phyloP scores from a whole-genome alignment of 2,797 vertebrate species.

The Tangara arthus region DNA sequence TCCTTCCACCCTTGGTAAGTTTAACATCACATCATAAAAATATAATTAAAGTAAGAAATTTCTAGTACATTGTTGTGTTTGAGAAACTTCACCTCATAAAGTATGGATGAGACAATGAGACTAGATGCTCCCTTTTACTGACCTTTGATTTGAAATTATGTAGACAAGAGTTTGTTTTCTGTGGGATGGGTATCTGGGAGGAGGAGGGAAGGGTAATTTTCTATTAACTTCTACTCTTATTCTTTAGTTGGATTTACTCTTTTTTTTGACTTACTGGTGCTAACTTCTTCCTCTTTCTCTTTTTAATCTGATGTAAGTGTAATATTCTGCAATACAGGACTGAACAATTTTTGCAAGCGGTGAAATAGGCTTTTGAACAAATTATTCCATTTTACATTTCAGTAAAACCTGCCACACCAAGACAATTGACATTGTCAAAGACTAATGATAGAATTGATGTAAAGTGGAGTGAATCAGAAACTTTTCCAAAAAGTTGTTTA shows the following conservation, averaged over 20 bases:
- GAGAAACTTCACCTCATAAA: neutral
- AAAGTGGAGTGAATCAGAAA: conserved; percentile 59
- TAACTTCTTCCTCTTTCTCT: neutral
- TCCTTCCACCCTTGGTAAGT: conserved; percentile 42
- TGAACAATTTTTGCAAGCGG: neutral
- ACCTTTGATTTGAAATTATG: neutral
- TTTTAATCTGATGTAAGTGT: neutral
- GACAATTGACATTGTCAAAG: conserved; percentile 19
- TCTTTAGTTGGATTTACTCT: neutral
- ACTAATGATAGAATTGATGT: conserved; percentile 4
- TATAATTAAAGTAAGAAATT: neutral
- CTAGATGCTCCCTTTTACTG: neutral
- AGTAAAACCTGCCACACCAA: conserved; percentile 72
- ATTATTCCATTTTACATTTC: conserved; percentile 36
- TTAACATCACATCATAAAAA: neutral
- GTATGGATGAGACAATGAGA: neutral
- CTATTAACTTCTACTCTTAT: neutral
- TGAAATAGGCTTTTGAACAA: neutral
- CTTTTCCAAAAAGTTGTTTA: conserved; percentile 57
- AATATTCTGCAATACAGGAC: neutral
- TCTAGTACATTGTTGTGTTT: neutral
- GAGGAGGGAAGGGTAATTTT: neutral
- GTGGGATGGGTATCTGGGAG: fast-evolving
- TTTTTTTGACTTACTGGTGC: neutral
- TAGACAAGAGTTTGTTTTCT: neutral